These are phyloP conservation scores for Mya arenaria DNA, from an alignment of 1,140 invertebrate genomes.

Conservation along the genomic window DNA sequence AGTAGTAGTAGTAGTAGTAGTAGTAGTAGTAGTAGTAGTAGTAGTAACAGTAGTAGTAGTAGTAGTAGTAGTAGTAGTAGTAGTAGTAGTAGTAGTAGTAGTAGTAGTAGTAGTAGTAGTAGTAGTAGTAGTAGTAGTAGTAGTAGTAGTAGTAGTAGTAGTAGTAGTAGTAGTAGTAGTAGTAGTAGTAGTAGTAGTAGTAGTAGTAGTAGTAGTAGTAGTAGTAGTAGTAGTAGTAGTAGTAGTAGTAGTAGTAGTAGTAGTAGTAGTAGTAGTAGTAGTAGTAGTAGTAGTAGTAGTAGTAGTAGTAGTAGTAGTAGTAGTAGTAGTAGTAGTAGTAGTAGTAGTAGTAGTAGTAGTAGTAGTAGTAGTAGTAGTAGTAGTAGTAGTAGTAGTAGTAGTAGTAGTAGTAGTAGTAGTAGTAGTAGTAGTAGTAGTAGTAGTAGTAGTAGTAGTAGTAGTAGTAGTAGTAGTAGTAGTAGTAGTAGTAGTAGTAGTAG, in stretches of 20 bases:
- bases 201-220: slow-evolving; percentile 9
- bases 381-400: not conserved
- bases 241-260: not conserved
- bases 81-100: slow-evolving; percentile 15
- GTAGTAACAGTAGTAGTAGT: not conserved
- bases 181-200: not conserved
- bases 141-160: not conserved
- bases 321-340: not conserved
- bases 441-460: not conserved
- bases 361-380: not conserved
- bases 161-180: not conserved
- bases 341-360: not conserved
- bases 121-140: not conserved
- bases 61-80: not conserved
- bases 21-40: slow-evolving; percentile 9
- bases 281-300: slow-evolving; percentile 17
- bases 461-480: not conserved
- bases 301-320: slow-evolving; percentile 4
- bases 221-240: not conserved
- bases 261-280: slow-evolving; percentile 12
- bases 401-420: not conserved
- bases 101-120: slow-evolving; percentile 11
- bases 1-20: slow-evolving; percentile 2
- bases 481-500: not conserved
- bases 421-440: not conserved